phyloP scores from a whole-genome alignment of 2,113 vertebrate species.

The Cyanoramphus novaezelandiae region DNA sequence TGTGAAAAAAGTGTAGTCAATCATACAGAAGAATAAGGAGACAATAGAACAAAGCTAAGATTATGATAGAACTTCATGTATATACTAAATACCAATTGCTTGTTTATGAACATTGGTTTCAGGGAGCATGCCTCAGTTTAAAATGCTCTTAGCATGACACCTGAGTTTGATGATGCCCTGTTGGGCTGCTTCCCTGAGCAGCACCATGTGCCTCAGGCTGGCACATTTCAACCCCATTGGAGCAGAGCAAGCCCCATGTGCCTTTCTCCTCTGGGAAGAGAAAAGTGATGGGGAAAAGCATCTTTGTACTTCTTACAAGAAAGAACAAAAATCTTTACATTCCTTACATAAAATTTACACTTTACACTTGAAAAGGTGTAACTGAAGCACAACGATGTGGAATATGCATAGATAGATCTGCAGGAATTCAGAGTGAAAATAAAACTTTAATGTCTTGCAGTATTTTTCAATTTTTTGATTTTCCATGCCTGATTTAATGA shows the following conservation, averaged over 20 bases:
- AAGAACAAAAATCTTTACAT: background rate
- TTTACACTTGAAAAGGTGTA: background rate
- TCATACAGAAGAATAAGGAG: background rate
- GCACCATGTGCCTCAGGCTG: background rate
- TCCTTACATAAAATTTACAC: background rate
- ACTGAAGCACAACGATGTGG: background rate
- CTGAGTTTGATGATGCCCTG: rapidly evolving
- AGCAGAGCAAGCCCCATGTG: background rate
- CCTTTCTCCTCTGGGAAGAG: background rate
- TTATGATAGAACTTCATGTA: background rate
- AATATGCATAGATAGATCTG: background rate
- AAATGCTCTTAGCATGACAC: background rate
- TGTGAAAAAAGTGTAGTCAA: background rate
- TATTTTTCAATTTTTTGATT: background rate
- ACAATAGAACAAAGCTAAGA: background rate
- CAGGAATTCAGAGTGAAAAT: background rate
- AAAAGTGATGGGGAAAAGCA: background rate
- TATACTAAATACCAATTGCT: background rate
- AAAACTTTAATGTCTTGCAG: background rate
- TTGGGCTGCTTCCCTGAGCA: background rate
- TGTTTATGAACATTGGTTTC: background rate
- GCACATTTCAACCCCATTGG: background rate
- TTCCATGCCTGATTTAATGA: conserved; percentile 10
- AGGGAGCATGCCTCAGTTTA: background rate
- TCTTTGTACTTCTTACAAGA: background rate